phyloP scores from a whole-genome alignment of 2,888 invertebrate species.

The Spisula subtruncata region DNA sequence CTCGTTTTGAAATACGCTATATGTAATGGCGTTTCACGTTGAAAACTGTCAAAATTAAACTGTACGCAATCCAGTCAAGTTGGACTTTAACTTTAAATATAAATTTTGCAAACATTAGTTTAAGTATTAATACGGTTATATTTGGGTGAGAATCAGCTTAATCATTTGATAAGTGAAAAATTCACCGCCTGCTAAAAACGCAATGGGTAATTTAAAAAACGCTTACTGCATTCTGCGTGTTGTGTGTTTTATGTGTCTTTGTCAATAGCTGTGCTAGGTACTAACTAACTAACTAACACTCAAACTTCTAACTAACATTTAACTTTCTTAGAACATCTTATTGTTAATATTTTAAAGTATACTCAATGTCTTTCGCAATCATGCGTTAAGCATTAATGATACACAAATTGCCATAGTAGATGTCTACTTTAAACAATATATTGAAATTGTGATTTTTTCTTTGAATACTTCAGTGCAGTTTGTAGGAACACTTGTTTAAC shows the following conservation, averaged over 20 bases:
- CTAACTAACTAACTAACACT: not conserved
- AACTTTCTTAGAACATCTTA: not conserved
- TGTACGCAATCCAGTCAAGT: not conserved
- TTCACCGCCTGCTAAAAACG: conserved; percentile 18
- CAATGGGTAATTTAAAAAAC: conserved; percentile 44
- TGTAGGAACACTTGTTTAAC: not conserved
- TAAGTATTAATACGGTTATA: not conserved
- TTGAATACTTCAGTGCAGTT: not conserved
- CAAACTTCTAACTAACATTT: not conserved
- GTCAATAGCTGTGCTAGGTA: not conserved
- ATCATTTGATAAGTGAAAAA: not conserved
- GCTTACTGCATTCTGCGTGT: conserved; percentile 20
- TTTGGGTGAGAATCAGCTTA: conserved; percentile 22
- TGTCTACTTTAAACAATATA: no score
- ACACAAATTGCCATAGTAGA: no score
- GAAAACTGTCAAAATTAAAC: not conserved
- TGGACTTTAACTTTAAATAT: conserved; percentile 3
- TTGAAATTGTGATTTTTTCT: not conserved
- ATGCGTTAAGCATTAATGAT: not conserved
- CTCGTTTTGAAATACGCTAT: conserved; percentile 19
- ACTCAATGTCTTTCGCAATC: not conserved
- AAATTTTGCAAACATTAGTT: conserved; percentile 5
- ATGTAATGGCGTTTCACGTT: not conserved
- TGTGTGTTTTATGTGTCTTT: not conserved
- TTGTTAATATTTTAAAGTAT: not conserved